Conservation (phyloP, 2,888 invertebrate species). For the Limenitis camilla region DNA sequence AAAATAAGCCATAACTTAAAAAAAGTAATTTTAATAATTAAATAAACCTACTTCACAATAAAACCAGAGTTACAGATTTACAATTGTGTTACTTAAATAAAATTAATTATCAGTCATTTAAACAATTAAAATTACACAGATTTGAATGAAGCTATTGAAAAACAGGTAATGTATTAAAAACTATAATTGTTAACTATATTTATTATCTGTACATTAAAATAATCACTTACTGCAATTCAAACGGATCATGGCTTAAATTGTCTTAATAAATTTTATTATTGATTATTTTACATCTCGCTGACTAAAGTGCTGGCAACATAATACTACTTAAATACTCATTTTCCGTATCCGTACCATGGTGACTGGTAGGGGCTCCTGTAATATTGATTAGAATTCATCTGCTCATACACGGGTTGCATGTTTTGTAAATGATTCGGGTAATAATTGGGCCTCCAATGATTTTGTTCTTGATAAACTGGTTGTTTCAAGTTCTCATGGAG, state of each 20-base stretch:
- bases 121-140: too few species aligned
- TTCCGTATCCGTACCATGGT: conserved; percentile 41
- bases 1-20: too few species aligned
- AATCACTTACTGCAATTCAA: conserved; percentile 11
- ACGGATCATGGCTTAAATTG: conserved; percentile 8
- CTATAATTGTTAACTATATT: conserved; percentile 10
- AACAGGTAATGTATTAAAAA: neutral
- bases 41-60: too few species aligned
- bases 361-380: conserved; percentile 57
- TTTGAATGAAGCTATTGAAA: too few species aligned
- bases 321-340: conserved; percentile 3
- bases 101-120: too few species aligned
- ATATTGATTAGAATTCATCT: conserved; percentile 42
- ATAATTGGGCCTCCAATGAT: conserved; percentile 40
- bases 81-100: too few species aligned
- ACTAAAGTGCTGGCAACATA: conserved; percentile 9
- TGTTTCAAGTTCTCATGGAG: conserved; percentile 17
- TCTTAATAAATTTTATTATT: conserved; percentile 16
- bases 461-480: conserved; percentile 23
- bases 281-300: conserved; percentile 14
- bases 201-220: conserved; percentile 16
- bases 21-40: too few species aligned
- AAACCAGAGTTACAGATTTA: too few species aligned
- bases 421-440: conserved; percentile 35
- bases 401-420: conserved; percentile 37